These are phyloP conservation scores for Rafetus swinhoei DNA, from an alignment of 2,113 vertebrate genomes.

Conservation along the genomic window DNA sequence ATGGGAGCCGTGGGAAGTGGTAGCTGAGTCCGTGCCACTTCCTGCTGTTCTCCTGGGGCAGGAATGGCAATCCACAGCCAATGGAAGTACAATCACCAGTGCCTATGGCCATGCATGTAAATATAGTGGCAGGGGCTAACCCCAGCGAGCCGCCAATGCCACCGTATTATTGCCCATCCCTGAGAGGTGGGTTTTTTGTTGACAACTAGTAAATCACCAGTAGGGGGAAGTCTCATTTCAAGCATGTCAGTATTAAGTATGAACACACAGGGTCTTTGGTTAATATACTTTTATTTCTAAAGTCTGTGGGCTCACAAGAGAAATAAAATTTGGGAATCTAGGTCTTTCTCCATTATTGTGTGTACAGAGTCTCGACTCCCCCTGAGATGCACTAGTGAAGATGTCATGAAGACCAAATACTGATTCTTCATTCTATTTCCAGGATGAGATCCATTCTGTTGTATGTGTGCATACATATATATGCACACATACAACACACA, in stretches of 20 bases:
- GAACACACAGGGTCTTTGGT: background rate
- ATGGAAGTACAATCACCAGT: too few species aligned
- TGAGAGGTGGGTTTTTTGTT: accelerated
- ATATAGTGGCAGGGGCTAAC: too few species aligned
- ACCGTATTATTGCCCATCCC: too few species aligned
- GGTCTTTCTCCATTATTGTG: background rate
- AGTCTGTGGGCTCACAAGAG: background rate
- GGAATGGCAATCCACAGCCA: too few species aligned
- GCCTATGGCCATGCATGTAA: too few species aligned
- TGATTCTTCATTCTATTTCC: background rate
- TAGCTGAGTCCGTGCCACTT: too few species aligned
- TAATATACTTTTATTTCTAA: background rate
- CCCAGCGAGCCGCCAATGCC: too few species aligned
- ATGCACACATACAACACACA: accelerated
- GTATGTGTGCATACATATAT: accelerated
- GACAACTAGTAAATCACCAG: background rate
- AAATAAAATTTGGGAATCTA: background rate
- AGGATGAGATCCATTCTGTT: background rate
- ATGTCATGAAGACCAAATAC: accelerated
- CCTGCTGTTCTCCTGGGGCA: too few species aligned
- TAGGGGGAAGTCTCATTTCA: constrained; percentile 54
- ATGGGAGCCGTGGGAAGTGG: too few species aligned
- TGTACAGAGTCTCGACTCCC: background rate
- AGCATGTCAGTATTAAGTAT: accelerated
- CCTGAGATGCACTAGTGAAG: background rate